Conservation (phyloP, 2,797 vertebrate genomes). For the Oophaga sylvatica region DNA sequence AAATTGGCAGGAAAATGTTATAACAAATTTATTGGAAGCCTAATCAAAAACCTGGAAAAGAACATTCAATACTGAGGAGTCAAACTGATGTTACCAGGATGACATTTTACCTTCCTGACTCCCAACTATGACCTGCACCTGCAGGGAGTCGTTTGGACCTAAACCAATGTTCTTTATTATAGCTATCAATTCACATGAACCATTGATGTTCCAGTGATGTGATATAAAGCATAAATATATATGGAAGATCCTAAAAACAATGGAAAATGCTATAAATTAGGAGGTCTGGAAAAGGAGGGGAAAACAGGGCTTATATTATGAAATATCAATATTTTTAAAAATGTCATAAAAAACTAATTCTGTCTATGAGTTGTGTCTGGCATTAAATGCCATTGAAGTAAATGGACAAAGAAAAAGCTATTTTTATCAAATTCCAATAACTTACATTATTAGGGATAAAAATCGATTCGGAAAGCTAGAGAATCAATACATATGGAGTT, state of each 20-base stretch:
- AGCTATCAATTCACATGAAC: neutral
- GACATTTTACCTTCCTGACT: neutral
- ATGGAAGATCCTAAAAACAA: neutral
- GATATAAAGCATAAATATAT: neutral
- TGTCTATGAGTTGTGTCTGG: too few species aligned
- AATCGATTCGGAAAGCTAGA: too few species aligned
- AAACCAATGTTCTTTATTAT: neutral
- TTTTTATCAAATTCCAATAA: too few species aligned
- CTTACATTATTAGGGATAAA: too few species aligned
- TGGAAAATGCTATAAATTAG: neutral
- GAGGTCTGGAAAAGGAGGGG: too few species aligned
- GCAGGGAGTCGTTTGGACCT: neutral
- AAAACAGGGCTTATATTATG: too few species aligned
- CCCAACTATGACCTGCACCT: slow-evolving; percentile 2
- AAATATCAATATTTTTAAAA: too few species aligned
- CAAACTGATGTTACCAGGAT: slow-evolving; percentile 4
- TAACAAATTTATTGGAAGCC: slow-evolving; percentile 20
- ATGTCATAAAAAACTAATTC: too few species aligned
- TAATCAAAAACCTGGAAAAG: slow-evolving; percentile 12
- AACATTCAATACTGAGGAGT: neutral
- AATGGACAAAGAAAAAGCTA: too few species aligned
- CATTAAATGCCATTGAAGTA: too few species aligned
- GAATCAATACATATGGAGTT: too few species aligned
- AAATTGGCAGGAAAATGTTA: slow-evolving; percentile 14
- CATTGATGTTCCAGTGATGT: neutral